Conservation (phyloP, 1,140 invertebrate species). For the Drosophila orosa region DNA sequence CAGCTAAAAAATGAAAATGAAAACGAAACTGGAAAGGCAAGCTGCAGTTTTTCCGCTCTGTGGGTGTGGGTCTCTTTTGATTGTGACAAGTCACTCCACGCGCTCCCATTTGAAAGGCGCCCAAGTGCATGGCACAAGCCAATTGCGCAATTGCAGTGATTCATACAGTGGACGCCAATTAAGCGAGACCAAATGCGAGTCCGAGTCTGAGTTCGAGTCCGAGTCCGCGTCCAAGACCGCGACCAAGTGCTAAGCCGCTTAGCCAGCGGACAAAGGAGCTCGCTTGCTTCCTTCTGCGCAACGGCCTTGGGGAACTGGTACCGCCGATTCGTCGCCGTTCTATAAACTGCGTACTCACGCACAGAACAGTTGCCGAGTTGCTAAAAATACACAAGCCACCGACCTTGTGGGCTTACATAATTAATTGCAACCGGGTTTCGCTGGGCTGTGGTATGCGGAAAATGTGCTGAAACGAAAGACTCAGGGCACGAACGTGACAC, state of each 20-base stretch:
- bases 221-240: conserved; percentile 1
- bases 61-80: conserved; percentile 51
- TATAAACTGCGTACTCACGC: conserved; percentile 58
- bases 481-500: conserved; percentile 66
- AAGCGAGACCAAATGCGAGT: conserved; percentile 13
- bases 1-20: conserved; percentile 27
- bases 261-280: conserved; percentile 57
- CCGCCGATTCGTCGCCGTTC: conserved; percentile 15
- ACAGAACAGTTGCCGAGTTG: conserved; percentile 69
- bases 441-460: conserved; percentile 62
- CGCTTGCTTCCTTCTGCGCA: conserved; percentile 71
- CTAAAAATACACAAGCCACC: conserved; percentile 60
- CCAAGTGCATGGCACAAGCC: conserved; percentile 64
- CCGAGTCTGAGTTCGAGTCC: not conserved
- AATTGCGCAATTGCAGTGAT: conserved; percentile 75
- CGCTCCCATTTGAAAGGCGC: conserved; percentile 63
- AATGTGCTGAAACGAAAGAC: conserved; percentile 65
- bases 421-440: conserved; percentile 66
- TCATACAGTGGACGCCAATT: conserved; percentile 63
- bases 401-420: conserved; percentile 74
- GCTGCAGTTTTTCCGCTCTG: conserved; percentile 12
- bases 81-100: conserved; percentile 58
- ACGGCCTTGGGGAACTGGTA: conserved; percentile 53
- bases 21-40: conserved; percentile 28
- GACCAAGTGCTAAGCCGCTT: conserved; percentile 58